phyloP scores from a whole-genome alignment of 2,113 vertebrate species.

The Nanorana parkeri region DNA sequence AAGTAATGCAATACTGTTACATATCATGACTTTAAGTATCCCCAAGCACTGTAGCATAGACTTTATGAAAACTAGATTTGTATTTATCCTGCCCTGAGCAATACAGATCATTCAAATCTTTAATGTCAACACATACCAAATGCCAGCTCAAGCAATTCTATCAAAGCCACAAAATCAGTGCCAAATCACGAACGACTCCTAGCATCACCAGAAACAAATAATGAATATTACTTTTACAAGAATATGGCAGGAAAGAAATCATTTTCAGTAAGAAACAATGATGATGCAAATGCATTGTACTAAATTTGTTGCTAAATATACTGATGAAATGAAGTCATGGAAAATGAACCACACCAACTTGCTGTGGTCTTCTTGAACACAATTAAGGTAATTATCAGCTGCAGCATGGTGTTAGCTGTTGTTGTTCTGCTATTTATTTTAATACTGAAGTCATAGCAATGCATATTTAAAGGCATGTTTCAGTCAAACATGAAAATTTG shows the following conservation, averaged over 20 bases:
- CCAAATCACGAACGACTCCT: slow-evolving; percentile 17
- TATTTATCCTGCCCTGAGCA: not conserved
- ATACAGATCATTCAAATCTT: not conserved
- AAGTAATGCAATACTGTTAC: no score
- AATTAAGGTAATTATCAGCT: not conserved
- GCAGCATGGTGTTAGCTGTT: not conserved
- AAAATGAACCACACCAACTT: not conserved
- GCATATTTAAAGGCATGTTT: no score
- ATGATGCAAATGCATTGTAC: not conserved
- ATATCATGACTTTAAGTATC: not conserved
- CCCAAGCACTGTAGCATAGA: slow-evolving; percentile 3
- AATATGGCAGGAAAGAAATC: not conserved
- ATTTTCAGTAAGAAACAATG: not conserved
- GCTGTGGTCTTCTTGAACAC: not conserved
- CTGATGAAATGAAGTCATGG: no score
- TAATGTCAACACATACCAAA: slow-evolving; percentile 27
- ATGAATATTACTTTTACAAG: not conserved
- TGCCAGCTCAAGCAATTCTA: slow-evolving; percentile 12
- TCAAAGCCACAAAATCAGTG: slow-evolving; percentile 20
- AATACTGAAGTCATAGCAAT: no score
- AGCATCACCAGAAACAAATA: slow-evolving; percentile 26
- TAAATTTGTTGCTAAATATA: not conserved
- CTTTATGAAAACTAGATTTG: slow-evolving; percentile 2
- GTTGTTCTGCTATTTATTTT: no score
- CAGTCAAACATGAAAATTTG: no score